A percentile compares a stretch with the other conserved stretches of the same genome.
These are phyloP conservation scores for Thamnophis elegans DNA, from an alignment of 2,797 vertebrate genomes.

Conservation along the genomic window DNA sequence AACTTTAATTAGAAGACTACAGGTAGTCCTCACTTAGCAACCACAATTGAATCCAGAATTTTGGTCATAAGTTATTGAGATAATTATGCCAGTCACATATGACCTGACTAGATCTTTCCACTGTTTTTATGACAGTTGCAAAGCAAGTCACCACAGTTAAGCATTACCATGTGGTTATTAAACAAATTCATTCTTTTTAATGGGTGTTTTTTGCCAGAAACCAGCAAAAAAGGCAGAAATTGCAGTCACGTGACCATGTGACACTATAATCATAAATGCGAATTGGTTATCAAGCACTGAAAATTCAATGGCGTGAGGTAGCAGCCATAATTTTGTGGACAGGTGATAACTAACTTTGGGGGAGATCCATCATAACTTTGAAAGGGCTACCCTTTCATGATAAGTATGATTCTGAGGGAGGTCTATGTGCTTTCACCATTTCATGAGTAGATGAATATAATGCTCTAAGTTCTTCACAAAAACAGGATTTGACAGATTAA, in stretches of 20 bases:
- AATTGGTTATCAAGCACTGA: not conserved
- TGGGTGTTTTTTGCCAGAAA: not conserved
- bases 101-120: not conserved
- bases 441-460: not conserved
- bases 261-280: not conserved
- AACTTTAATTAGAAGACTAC: not conserved
- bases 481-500: not conserved
- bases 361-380: not conserved
- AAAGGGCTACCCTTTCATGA: not conserved
- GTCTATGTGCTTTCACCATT: not conserved
- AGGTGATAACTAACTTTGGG: not conserved
- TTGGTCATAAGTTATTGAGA: not conserved
- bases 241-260: too few relatives aligned
- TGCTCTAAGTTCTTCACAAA: not conserved
- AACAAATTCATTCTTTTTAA: not conserved
- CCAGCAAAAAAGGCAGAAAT: not conserved
- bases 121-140: not conserved
- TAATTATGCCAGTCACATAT: not conserved
- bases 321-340: not conserved
- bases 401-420: not conserved
- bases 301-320: not conserved
- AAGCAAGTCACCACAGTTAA: not conserved
- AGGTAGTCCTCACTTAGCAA: not conserved
- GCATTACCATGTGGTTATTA: not conserved
- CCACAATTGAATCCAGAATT: not conserved